Evolutionary conservation across 2,888 invertebrate genomes (phyloP).

Genomic region (Thereva nobilitata): DNA sequence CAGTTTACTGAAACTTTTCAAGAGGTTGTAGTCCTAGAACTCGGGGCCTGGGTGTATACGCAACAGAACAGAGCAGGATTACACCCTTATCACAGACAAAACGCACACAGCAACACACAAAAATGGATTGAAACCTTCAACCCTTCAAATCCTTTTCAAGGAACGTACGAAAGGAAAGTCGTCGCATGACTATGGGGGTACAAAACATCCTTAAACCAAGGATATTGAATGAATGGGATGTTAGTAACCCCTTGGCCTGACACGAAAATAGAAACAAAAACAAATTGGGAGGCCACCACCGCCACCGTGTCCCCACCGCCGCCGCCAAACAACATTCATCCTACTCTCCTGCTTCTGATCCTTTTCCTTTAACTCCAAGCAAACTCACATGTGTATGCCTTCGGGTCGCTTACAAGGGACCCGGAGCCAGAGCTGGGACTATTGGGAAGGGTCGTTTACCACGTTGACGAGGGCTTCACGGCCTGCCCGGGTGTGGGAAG

Average conservation of each 20-base stretch:
- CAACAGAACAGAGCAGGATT: constrained; percentile 37
- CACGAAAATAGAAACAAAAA: constrained; percentile 40
- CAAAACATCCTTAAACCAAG: constrained; percentile 34
- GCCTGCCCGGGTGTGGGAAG: constrained; percentile 11
- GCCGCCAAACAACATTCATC: neutral
- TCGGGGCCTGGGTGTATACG: constrained; percentile 5
- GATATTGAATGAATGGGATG: constrained; percentile 35
- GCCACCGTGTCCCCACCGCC: neutral
- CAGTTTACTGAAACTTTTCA: constrained; percentile 26
- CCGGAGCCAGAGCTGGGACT: constrained; percentile 22
- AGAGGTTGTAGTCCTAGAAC: constrained; percentile 19
- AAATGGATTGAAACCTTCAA: constrained; percentile 42
- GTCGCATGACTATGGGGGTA: constrained; percentile 31
- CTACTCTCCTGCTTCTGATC: too few relatives aligned
- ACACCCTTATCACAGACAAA: constrained; percentile 41
- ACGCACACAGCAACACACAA: constrained; percentile 31
- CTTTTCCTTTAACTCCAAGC: constrained; percentile 29
- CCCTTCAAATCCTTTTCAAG: constrained; percentile 40
- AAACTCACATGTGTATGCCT: constrained; percentile 35
- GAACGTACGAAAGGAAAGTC: constrained; percentile 34
- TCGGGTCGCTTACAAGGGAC: constrained; percentile 29
- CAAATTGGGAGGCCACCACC: constrained; percentile 29
- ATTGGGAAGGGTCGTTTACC: constrained; percentile 26
- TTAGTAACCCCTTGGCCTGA: constrained; percentile 37
- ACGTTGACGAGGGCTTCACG: constrained; percentile 15